Evolutionary conservation across 2,888 invertebrate genomes (phyloP), one percentile per base, ranked within the genome.

Genomic region (Lochmaea crataegi): DNA sequence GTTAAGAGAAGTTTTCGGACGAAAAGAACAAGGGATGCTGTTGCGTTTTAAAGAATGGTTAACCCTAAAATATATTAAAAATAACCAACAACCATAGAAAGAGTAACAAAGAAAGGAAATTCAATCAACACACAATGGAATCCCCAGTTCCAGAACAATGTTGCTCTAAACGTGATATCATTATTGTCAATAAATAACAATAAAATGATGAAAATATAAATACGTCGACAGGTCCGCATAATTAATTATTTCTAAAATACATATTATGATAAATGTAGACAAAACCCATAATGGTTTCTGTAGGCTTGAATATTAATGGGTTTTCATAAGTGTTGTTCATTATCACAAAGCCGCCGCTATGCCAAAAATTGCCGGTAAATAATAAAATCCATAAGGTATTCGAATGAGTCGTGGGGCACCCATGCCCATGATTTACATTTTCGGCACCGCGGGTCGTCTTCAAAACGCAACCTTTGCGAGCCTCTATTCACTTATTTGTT

Each of bases 401-500:
- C 76, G 78, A 75, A 73, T 78, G 77, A 79, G 78, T 79, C 82
- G 77, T 81, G 81, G 81, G 82, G 82, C 76, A 78, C 76, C 75
- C 63, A 57, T 69, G 42, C 61, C 63, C 74, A 74, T 82, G 82
- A 83, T 84, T 83, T 83, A 84, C 83, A 84, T 84, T 84, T 83
- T 82, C 75, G 79, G 72, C 83, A 73, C 84, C 71, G 81, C 80
- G 78, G 83, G 84, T 78, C 74, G 82, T 79, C 83, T 81, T 83
- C 82, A 82, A 80, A 82, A 82, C 78, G 83, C 82, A 82, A 83
- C 82, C 79, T 80, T 81, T 79, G 79, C 81, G 75, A 75, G 75
- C 61, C 74, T 73, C 71, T 63, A 71, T 58, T 71, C 73, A 68
- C 73, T 68, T 71, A 70, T 67, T 73, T 79, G 75, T 80, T 80